Evolutionary conservation across 2,113 vertebrate genomes (phyloP).

Genomic region (Notechis scutatus): DNA sequence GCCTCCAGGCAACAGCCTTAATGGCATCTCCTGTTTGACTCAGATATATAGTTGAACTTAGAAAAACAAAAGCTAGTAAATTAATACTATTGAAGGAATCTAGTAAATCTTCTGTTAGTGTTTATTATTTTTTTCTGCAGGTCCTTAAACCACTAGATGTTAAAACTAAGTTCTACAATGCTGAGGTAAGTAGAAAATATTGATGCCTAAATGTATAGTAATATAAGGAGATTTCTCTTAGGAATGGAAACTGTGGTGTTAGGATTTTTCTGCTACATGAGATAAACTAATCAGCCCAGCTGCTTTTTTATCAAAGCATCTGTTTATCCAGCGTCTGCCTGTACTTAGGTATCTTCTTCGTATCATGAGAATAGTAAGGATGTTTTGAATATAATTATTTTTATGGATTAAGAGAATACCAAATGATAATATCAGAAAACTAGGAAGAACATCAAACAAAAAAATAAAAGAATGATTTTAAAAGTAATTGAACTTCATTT

Average conservation of each 20-base stretch:
- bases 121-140: constrained; percentile 81
- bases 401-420: background rate
- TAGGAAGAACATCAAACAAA: background rate
- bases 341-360: background rate
- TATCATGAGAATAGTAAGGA: background rate
- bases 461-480: background rate
- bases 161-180: constrained; percentile 99
- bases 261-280: background rate
- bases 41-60: background rate
- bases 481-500: background rate
- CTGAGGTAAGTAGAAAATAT: constrained; percentile 80
- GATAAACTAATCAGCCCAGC: background rate
- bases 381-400: background rate
- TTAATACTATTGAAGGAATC: constrained; percentile 43
- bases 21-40: background rate
- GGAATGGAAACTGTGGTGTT: background rate
- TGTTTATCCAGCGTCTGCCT: background rate
- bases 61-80: background rate
- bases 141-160: constrained; percentile 97
- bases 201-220: background rate
- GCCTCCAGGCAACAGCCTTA: background rate
- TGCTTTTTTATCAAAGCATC: background rate
- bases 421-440: background rate
- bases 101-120: constrained; percentile 64
- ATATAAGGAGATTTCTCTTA: background rate